These are phyloP conservation scores for Botrylloides violaceus DNA, from an alignment of 23 tunicate species.

Conservation along the genomic window DNA sequence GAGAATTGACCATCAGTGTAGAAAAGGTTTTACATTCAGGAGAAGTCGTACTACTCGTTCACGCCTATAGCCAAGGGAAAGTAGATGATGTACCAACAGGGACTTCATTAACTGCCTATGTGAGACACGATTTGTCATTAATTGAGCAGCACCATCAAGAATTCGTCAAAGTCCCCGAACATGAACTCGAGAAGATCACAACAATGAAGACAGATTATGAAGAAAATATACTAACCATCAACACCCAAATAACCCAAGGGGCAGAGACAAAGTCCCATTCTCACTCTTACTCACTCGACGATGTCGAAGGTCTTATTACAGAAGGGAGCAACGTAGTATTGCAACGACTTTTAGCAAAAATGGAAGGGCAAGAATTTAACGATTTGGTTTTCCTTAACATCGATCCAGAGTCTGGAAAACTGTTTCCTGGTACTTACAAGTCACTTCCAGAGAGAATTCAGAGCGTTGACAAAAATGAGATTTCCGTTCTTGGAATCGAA, in stretches of 20 bases:
- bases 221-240: slow-evolving; percentile 33
- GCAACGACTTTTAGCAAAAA: slow-evolving; percentile 47
- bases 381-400: slow-evolving; percentile 33
- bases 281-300: slow-evolving; percentile 13
- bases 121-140: slow-evolving; percentile 27
- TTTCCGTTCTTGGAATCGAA: slow-evolving; percentile 71
- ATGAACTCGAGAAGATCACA: slow-evolving; percentile 67
- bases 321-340: slow-evolving; percentile 63
- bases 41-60: slow-evolving; percentile 30
- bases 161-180: slow-evolving; percentile 56
- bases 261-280: slow-evolving; percentile 22
- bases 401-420: slow-evolving; percentile 45
- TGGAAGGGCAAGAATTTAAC: slow-evolving; percentile 19
- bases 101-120: slow-evolving; percentile 40
- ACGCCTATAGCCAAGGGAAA: slow-evolving; percentile 56
- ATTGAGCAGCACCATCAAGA: slow-evolving; percentile 57
- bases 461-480: slow-evolving; percentile 40
- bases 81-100: slow-evolving; percentile 50
- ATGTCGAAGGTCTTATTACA: slow-evolving; percentile 51
- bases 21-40: slow-evolving; percentile 32
- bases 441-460: slow-evolving; percentile 63
- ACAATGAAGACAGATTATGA: slow-evolving; percentile 42
- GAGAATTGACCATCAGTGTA: slow-evolving; percentile 34
- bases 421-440: slow-evolving; percentile 47
- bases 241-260: slow-evolving; percentile 44